Base-by-base conservation (phyloP, 2,113 vertebrate genomes). In the Solenodon paradoxus region DNA sequence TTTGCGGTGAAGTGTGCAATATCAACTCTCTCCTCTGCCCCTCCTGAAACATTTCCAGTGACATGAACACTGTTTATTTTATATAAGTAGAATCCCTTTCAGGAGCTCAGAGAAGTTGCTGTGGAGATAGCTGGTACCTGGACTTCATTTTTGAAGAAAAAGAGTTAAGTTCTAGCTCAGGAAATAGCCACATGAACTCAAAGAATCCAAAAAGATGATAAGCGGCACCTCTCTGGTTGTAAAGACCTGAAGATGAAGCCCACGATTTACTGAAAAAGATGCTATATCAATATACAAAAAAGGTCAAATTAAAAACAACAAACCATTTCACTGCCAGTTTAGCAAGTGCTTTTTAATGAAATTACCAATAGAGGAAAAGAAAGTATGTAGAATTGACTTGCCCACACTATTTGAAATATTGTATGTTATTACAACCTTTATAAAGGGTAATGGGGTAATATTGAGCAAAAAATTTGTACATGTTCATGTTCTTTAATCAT, bases 271-370 rank as follows among this genome's bases (percentile, higher is more conserved):
- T 92, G 28, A 94, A 95, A 96, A 69, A 69, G 51, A 92, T 86
- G 55, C 40, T 92, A 63, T 32, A 63, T 89, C 83, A 93, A 89
- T 77, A 93, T 42, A 88, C 32, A 47, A n/a, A 96, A 96, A 89
- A 35, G 20, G 30, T 8, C 22, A 95, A 83, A 95, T 95, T 95
- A 69, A 90, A 96, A 87, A 77, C 55, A 95, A 32, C 63, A 93
- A 71, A 83, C 64, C 69, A 87, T 95, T 96, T 88, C 91, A 85
- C 74, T 88, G 49, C 90, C 82, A 82, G 81, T 69, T 92, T 66
- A 72, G 66, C 30, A 84, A 92, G 78, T 57, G 49, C 92, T 91
- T 94, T 94, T 90, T 79, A 96, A 96, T 94, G 82, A 88, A 94
- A 91, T 96, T 88, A 90, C 38, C 77, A 84, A 72, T 96, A 94